Percentiles rank a stretch among this genome's conserved stretches.
These are phyloP conservation scores for Lordiphosa mommai DNA, from an alignment of 1,140 invertebrate species.

Conservation along the genomic window DNA sequence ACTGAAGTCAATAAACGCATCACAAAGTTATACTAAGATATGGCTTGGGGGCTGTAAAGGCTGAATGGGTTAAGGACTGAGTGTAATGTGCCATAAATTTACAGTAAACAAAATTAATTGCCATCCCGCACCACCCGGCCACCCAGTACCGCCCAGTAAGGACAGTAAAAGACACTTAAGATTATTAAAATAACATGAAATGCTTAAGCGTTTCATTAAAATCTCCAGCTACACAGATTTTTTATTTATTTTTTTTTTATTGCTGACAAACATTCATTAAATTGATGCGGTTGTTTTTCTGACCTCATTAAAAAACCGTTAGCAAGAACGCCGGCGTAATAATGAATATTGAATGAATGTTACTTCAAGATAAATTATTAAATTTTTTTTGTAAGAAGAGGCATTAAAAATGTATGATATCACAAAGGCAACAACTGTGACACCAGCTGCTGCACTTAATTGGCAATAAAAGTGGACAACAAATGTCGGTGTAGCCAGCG, in stretches of 20 bases:
- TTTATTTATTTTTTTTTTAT: constrained; percentile 30
- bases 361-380: neutral
- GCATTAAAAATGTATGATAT: constrained; percentile 19
- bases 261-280: constrained; percentile 19
- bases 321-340: constrained; percentile 15
- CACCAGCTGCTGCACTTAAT: constrained; percentile 62
- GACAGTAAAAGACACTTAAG: constrained; percentile 56
- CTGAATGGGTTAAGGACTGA: constrained; percentile 14
- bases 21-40: neutral
- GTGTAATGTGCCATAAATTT: constrained; percentile 22
- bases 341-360: constrained; percentile 23
- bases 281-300: constrained; percentile 15
- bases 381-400: neutral
- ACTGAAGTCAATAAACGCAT: neutral
- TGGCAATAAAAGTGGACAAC: constrained; percentile 70
- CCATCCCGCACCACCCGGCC: too few species aligned
- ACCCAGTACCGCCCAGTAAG: too few species aligned
- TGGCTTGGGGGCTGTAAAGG: neutral
- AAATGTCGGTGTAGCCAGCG: constrained; percentile 20
- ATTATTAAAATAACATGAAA: constrained; percentile 66
- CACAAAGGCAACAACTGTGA: constrained; percentile 8
- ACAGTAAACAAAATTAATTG: constrained; percentile 58
- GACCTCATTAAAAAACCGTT: constrained; percentile 59
- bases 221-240: constrained; percentile 7
- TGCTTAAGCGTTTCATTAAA: constrained; percentile 53